Percentiles rank a stretch among this genome's conserved stretches.
phyloP scores from a whole-genome alignment of 2,113 vertebrate species.

The Menidia beryllina region DNA sequence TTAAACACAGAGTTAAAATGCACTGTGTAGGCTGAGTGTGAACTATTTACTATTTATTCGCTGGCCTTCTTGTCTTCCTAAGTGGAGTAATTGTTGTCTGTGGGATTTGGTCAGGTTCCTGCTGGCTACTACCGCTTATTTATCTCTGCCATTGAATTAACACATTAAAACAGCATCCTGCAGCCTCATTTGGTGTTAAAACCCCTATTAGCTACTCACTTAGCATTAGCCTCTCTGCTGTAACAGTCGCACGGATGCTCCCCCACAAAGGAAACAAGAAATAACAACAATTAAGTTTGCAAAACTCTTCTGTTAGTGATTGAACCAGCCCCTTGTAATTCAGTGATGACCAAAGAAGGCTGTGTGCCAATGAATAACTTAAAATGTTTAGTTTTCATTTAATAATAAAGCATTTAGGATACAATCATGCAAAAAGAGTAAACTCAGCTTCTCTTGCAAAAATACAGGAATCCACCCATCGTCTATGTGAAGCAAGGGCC shows the following conservation, averaged over 20 bases:
- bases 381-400: not conserved
- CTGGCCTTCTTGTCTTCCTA: conserved; percentile 39
- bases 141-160: conserved; percentile 61
- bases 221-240: conserved; percentile 47
- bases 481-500: conserved; percentile 2
- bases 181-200: conserved; percentile 55
- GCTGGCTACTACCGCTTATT: conserved; percentile 45
- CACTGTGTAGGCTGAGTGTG: not conserved
- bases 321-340: not conserved
- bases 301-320: conserved; percentile 2
- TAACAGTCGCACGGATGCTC: conserved; percentile 4
- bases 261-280: conserved; percentile 6
- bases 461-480: conserved; percentile 1
- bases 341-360: not conserved
- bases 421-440: not conserved
- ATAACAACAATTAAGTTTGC: not conserved
- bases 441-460: not conserved
- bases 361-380: not conserved
- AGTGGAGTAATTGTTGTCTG: conserved; percentile 54
- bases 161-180: conserved; percentile 63
- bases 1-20: not conserved
- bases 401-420: not conserved
- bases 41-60: too few relatives aligned
- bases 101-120: conserved; percentile 58
- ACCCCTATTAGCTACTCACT: conserved; percentile 45